A percentile compares a stretch with the other conserved stretches of the same genome.
phyloP scores from a whole-genome alignment of 2,888 invertebrate species.

The Nipponacmea schrenckii region DNA sequence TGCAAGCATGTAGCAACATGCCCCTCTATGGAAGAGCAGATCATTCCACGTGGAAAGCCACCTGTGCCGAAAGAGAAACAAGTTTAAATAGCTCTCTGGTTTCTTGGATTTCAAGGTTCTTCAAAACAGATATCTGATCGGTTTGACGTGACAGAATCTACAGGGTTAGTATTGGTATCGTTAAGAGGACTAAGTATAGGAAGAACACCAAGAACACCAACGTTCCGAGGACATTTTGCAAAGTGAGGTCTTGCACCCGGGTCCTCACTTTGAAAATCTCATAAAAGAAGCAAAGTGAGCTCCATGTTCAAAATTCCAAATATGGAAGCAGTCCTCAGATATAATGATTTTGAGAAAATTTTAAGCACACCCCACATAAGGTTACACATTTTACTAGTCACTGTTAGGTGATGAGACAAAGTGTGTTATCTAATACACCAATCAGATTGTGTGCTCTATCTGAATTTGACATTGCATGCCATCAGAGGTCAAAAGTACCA shows the following conservation, averaged over 20 bases:
- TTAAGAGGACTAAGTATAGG: not conserved
- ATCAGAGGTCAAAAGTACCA: not conserved
- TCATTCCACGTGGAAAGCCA: no score
- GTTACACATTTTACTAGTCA: constrained; percentile 5
- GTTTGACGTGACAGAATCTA: no score
- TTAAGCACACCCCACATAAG: not conserved
- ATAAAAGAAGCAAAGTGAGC: not conserved
- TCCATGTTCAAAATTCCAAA: not conserved
- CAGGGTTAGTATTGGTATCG: not conserved
- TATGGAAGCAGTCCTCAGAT: not conserved
- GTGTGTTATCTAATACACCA: not conserved
- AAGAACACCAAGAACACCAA: constrained; percentile 5
- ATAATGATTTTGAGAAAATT: not conserved
- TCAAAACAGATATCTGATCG: no score
- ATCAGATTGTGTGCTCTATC: not conserved
- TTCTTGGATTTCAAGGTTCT: no score
- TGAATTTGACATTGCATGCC: not conserved
- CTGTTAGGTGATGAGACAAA: constrained; percentile 1
- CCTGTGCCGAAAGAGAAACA: no score
- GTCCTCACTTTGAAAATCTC: constrained; percentile 8
- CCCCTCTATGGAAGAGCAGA: no score
- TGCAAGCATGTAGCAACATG: no score
- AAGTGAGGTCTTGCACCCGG: constrained; percentile 5
- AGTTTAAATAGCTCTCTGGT: no score
- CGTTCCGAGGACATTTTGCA: constrained; percentile 8